Evolutionary conservation across 2,113 vertebrate species (phyloP), one percentile per base, ranked within the genome.

Genomic region (Daphoenositta chrysoptera): DNA sequence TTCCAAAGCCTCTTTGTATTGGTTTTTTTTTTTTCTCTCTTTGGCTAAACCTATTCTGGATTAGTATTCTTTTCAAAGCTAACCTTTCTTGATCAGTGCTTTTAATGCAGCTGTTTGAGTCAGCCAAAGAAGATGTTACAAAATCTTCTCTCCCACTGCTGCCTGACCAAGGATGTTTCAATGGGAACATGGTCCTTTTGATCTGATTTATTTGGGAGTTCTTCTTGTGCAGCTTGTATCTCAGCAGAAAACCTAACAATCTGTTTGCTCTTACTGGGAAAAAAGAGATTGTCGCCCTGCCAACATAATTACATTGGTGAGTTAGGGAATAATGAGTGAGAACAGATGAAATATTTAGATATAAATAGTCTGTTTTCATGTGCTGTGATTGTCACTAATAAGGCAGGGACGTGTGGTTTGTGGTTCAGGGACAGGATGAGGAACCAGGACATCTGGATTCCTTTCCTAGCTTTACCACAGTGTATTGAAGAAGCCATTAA

Each of bases 291-390:
- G 93, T 93, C 13, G 1, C 84, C 84, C 89, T 91, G 90, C 96
- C 96, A 96, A 30, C 87, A n/a, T 87, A 93, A 95, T 93, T 95
- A 91, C 85, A 90, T 54, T 95, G 94, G 92, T 94, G 87, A 93
- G 78, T 85, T 94, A 69, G 75, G 87, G 84, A 96, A 96, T 91
- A 96, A 93, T 42, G 82, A 95, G 75, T 63, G 90, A 96, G 95
- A 95, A 85, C 91, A 95, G 87, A 96, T 90, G 85, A 97, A 97
- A 96, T 94, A 93, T 94, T 96, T 90, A 86, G 90, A 93, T 96
- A 96, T 91, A 97, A 97, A 97, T 94, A 96, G 93, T 87, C 91
- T 87, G 87, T 85, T 96, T 94, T 89, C 90, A 93, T 95, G 84
- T 63, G 87, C 90, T 88, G 61, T 64, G 94, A 88, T 91, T 90